Percentiles rank a stretch among this genome's conserved stretches.
Conservation (phyloP, 64 coral and sea anemone genomes). For the Pocillopora damicornis region DNA sequence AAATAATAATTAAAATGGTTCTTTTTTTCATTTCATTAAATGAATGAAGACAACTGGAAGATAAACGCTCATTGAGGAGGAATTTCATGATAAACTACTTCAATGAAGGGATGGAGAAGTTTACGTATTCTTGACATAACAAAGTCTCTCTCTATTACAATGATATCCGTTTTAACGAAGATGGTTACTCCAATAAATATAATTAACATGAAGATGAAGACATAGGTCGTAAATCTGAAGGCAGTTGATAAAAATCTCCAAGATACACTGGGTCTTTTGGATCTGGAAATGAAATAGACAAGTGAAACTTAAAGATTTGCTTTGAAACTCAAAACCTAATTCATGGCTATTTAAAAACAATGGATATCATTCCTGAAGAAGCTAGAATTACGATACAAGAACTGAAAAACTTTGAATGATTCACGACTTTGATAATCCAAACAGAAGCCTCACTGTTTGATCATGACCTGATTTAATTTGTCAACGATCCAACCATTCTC, state of each 20-base stretch:
- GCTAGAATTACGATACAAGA: too few relatives aligned
- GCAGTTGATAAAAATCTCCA: not conserved
- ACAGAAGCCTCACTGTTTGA: too few relatives aligned
- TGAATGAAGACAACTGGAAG: not conserved
- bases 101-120: not conserved
- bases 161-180: not conserved
- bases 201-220: not conserved
- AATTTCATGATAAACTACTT: slow-evolving; percentile 20
- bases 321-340: too few relatives aligned
- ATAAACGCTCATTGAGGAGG: not conserved
- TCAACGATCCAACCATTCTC: too few relatives aligned
- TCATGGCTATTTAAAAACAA: too few relatives aligned
- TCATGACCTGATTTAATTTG: too few relatives aligned
- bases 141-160: slow-evolving; percentile 5
- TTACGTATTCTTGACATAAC: slow-evolving; percentile 16
- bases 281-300: not conserved
- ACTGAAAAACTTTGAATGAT: too few relatives aligned
- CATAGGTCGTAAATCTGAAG: slow-evolving; percentile 4
- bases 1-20: not conserved
- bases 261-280: slow-evolving; percentile 1
- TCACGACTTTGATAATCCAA: too few relatives aligned
- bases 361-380: too few relatives aligned
- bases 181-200: slow-evolving; percentile 11
- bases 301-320: not conserved
- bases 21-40: slow-evolving; percentile 12